Base-by-base conservation (phyloP, 2,888 invertebrate species). In the Caenorhabditis angaria region DNA sequence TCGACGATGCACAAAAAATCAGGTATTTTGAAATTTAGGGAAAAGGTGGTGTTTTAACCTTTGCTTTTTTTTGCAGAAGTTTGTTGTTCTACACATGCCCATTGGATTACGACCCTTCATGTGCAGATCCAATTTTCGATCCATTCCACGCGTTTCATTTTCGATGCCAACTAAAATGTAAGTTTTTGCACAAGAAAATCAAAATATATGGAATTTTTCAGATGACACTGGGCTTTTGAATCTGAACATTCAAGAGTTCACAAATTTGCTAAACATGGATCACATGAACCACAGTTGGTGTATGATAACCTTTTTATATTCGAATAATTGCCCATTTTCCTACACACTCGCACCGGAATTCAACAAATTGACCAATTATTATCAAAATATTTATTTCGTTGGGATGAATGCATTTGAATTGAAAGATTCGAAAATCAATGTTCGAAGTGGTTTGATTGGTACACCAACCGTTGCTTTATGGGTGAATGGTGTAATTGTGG, bases 401-500 rank as follows among this genome's bases (percentile, higher is more conserved):
- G 84, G 89, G 2, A 91, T 97, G 22, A 95, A 97, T 90, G 94
- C 95, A 1, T 91, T 93, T 81, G 92, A 92, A 87, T 92, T 93
- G 14, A 12, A 18, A 41, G 18, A 41, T 84, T 92, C 92, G 86
- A 91, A 89, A 10, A 76, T 94, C 59, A 95, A 94, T 89, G 93
- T 94, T 0, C 93, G 94, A 82, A 94, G 93, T 88, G 95, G 95
- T 12, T 93, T 95, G 68, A 92, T 94, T 10, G 94, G 94, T 22
- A 92, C 95, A 48, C 95, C 95, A 8, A 94, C 94, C 2, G 88
- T 95, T 35, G 91, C 95, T 89, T 90, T 96, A 76, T 94, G 95
- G 84, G 94, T 95, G 84, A 94, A 94, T 88, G 94, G 94, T 0
- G 91, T 93, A 78, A 92, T 94, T 0, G 91, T 93, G 28, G 93